These are phyloP conservation scores for Aptenodytes patagonicus DNA, from an alignment of 2,113 vertebrate species.

Conservation along the genomic window DNA sequence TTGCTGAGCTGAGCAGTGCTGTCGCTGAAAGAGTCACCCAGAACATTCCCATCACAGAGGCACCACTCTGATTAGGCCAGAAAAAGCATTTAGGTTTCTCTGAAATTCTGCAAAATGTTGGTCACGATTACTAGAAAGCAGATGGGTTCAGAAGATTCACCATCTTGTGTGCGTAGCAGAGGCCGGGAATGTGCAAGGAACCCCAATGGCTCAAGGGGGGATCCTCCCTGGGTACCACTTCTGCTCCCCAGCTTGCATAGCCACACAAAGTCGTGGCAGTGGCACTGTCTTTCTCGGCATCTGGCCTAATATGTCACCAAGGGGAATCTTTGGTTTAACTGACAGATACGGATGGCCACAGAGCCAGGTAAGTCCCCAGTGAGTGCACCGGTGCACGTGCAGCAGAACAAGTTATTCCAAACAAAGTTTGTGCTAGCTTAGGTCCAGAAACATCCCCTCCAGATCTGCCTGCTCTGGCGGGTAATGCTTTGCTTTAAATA, in stretches of 20 bases:
- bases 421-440: neutral
- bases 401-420: neutral
- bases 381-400: fast-evolving
- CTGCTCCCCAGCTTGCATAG: neutral
- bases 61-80: neutral
- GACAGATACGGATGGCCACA: neutral
- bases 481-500: constrained; percentile 2
- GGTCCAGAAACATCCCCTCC: neutral
- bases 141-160: neutral
- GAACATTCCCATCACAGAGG: neutral
- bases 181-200: neutral
- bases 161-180: neutral
- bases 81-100: neutral
- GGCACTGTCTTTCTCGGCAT: neutral
- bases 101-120: neutral
- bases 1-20: neutral
- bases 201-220: neutral
- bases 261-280: neutral
- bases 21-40: neutral
- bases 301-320: neutral
- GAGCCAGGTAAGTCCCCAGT: neutral
- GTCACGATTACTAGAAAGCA: neutral
- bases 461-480: neutral
- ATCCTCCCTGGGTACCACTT: neutral
- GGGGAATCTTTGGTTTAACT: neutral